Conservation (phyloP, 2,888 invertebrate genomes). For the Cataglyphis livida region DNA sequence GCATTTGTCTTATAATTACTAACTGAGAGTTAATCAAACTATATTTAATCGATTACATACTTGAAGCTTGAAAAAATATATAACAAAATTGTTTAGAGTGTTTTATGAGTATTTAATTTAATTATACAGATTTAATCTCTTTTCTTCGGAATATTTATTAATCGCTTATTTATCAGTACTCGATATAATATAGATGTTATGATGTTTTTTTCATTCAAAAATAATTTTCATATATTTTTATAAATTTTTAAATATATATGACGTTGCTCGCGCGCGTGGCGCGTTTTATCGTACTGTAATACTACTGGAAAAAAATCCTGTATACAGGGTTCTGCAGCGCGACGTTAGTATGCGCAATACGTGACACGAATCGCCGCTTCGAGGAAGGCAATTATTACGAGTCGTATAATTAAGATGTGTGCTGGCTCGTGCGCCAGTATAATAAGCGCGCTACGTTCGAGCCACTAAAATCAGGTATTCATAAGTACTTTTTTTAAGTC, state of each 20-base stretch:
- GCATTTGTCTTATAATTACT: not conserved
- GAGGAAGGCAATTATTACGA: conserved; percentile 51
- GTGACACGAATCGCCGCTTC: not conserved
- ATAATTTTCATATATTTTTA: not conserved
- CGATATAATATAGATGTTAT: not conserved
- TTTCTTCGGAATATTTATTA: not conserved
- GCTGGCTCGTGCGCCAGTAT: conserved; percentile 35
- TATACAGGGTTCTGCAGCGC: not conserved
- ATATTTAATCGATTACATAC: not conserved
- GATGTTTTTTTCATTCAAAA: not conserved
- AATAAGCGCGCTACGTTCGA: conserved; percentile 59
- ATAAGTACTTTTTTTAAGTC: conserved; percentile 73
- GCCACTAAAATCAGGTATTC: conserved; percentile 76
- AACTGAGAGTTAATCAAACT: not conserved
- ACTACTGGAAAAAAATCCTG: not conserved
- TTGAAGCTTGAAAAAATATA: not conserved
- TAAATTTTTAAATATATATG: not conserved
- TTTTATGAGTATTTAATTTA: not conserved
- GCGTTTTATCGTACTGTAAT: not conserved
- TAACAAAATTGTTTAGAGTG: not conserved
- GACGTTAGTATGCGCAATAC: not conserved
- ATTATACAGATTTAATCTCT: not conserved
- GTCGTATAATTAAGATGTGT: conserved; percentile 68
- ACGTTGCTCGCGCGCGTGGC: too few species aligned
- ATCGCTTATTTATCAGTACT: not conserved